phyloP scores from a whole-genome alignment of 2,797 vertebrate genomes.

The Rhinogobio ventralis region DNA sequence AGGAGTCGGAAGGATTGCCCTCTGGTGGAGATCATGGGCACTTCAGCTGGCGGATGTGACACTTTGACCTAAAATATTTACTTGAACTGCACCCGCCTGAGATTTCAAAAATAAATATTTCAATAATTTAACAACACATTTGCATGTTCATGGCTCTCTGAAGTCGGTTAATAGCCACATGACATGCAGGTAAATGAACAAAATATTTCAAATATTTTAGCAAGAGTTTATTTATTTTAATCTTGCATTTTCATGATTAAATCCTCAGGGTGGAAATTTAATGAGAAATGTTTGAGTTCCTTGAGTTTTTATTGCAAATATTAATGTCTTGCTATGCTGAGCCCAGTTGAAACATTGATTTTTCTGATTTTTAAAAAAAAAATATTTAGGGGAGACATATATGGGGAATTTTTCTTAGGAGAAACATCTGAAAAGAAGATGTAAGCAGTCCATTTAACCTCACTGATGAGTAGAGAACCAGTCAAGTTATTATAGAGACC shows the following conservation, averaged over 20 bases:
- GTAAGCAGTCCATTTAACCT: not conserved
- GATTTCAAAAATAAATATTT: too few species aligned
- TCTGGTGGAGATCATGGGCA: not conserved
- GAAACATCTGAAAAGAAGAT: not conserved
- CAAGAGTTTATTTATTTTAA: not conserved
- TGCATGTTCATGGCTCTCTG: not conserved
- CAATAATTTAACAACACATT: too few species aligned
- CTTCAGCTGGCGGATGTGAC: too few species aligned
- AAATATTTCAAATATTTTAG: not conserved
- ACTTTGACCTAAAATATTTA: too few species aligned
- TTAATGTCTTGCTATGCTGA: not conserved
- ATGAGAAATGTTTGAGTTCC: not conserved
- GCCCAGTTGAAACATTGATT: not conserved
- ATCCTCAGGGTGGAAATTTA: not conserved
- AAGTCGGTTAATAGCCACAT: not conserved
- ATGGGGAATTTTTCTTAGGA: not conserved
- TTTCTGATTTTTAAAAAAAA: too few species aligned
- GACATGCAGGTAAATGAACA: not conserved
- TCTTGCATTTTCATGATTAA: not conserved
- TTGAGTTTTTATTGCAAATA: not conserved
- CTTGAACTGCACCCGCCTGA: too few species aligned
- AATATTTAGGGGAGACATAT: not conserved
- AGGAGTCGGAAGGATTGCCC: not conserved
- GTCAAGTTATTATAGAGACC: not conserved
- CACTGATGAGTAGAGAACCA: not conserved